Evolutionary conservation across 2,113 vertebrate species (phyloP).

Genomic region (Coregonus clupeaformis): DNA sequence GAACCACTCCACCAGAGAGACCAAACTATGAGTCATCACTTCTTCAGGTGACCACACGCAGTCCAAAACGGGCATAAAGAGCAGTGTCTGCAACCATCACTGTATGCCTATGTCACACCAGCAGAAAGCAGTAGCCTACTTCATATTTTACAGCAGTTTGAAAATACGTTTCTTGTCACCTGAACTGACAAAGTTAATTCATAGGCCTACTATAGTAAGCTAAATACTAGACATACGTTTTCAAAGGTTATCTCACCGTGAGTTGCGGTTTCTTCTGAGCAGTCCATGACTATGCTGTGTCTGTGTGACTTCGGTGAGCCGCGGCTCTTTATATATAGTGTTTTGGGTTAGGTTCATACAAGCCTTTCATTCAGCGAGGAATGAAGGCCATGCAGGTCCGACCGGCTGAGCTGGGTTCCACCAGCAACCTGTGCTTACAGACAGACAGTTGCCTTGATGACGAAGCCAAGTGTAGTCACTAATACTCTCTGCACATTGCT

Average conservation of each 20-base stretch:
- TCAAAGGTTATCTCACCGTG: constrained; percentile 11
- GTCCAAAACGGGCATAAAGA: background rate
- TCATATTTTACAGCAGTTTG: too few species aligned
- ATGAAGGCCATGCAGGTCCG: constrained; percentile 84
- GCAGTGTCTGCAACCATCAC: background rate
- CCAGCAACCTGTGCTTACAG: constrained; percentile 20
- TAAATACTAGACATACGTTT: too few species aligned
- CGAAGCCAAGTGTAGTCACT: constrained; percentile 5
- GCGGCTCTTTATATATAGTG: constrained; percentile 69
- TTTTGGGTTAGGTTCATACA: constrained; percentile 67
- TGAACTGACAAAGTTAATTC: too few species aligned
- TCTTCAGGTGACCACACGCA: background rate
- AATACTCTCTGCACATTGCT: too few species aligned
- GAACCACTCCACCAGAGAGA: constrained; percentile 96
- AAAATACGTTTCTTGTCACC: too few species aligned
- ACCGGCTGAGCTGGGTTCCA: constrained; percentile 88
- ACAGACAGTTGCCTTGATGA: constrained; percentile 50
- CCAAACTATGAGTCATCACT: constrained; percentile 42
- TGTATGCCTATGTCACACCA: too few species aligned
- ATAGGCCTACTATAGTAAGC: background rate
- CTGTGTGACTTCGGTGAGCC: constrained; percentile 28
- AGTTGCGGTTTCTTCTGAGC: constrained; percentile 26
- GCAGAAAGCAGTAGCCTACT: too few species aligned
- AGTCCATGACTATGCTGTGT: constrained; percentile 27
- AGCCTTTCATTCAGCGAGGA: constrained; percentile 80